phyloP scores from a whole-genome alignment of 1,140 invertebrate genomes.

The Acromyrmex echinatior region DNA sequence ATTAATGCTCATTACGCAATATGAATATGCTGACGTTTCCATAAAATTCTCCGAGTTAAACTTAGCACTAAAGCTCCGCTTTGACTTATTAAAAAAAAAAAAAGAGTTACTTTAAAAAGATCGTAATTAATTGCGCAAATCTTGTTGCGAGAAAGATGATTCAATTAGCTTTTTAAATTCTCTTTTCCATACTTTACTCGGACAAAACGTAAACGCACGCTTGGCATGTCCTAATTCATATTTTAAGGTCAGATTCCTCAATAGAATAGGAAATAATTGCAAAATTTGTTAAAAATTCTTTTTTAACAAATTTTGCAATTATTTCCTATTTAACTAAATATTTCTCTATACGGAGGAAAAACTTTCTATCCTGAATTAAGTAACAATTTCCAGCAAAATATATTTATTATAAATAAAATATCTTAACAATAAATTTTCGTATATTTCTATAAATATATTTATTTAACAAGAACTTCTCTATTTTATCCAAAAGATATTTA shows the following conservation, averaged over 20 bases:
- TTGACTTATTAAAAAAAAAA: not conserved
- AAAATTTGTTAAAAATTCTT: not conserved
- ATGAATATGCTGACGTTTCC: slow-evolving; percentile 23
- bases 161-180: not conserved
- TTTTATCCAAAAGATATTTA: not conserved
- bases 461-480: not conserved
- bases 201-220: not conserved
- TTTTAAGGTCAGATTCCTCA: not conserved
- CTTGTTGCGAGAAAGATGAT: slow-evolving; percentile 13
- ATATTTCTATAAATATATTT: not conserved
- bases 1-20: slow-evolving; percentile 41
- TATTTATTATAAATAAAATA: not conserved
- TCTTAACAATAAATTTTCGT: not conserved
- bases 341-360: not conserved
- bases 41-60: slow-evolving; percentile 9
- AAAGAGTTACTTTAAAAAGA: not conserved
- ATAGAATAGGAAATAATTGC: not conserved
- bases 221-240: not conserved
- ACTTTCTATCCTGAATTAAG: not conserved
- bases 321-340: not conserved
- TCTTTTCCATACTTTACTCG: not conserved
- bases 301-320: not conserved
- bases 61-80: not conserved
- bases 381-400: not conserved
- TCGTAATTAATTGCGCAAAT: not conserved